Evolutionary conservation across 2,797 vertebrate species (phyloP).

Genomic region (Tapera naevia): DNA sequence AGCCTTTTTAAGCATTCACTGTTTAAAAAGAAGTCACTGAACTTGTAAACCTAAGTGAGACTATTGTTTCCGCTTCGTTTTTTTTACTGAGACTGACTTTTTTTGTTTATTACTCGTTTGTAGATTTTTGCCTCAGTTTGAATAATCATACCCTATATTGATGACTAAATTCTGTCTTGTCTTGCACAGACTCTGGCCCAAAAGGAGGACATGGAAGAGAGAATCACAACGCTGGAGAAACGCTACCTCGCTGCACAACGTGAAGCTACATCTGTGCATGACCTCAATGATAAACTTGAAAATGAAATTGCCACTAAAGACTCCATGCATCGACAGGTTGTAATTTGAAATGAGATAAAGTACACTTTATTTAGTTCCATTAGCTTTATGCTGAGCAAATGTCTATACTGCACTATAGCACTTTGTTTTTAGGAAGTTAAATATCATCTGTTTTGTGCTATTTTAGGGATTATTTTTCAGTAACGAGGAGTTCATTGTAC

Average conservation of each 20-base stretch:
- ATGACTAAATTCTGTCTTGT: not conserved
- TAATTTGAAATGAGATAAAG: not conserved
- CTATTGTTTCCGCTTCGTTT: not conserved
- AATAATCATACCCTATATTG: not conserved
- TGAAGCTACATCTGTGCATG: slow-evolving; percentile 95
- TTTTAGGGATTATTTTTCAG: not conserved
- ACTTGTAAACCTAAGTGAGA: not conserved
- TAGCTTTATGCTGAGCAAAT: no score
- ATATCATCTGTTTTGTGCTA: not conserved
- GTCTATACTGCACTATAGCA: not conserved
- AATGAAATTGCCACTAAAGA: slow-evolving; percentile 98
- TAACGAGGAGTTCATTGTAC: not conserved
- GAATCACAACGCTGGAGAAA: slow-evolving; percentile 96
- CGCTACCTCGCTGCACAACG: slow-evolving; percentile 96
- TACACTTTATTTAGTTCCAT: no score
- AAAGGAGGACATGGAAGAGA: slow-evolving; percentile 98
- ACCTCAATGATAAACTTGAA: slow-evolving; percentile 98
- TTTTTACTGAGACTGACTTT: not conserved
- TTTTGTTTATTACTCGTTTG: not conserved
- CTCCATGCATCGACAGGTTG: slow-evolving; percentile 90
- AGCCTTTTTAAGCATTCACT: not conserved
- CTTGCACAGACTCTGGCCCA: slow-evolving; percentile 89
- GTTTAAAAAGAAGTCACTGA: not conserved
- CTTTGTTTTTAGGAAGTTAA: not conserved
- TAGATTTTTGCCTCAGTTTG: not conserved